Evolutionary conservation across 2,797 vertebrate species (phyloP).

Genomic region (Crypturellus tataupa): DNA sequence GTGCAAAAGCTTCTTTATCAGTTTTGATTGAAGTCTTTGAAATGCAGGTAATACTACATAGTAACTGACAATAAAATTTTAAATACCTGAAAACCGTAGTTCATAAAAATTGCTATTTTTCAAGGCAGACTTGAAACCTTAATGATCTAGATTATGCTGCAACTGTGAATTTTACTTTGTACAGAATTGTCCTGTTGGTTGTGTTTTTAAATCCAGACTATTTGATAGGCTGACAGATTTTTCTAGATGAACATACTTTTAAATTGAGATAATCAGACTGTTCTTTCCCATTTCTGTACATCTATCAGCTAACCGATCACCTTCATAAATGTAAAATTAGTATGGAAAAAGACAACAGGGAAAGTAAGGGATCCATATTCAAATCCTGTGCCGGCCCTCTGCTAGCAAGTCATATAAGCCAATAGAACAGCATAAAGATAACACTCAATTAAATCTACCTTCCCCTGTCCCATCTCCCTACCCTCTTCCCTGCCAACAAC

Average conservation of each 20-base stretch:
- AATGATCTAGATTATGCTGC: conserved; percentile 35
- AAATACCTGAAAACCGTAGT: conserved; percentile 73
- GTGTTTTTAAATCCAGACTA: neutral
- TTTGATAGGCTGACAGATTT: neutral
- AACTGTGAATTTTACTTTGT: conserved; percentile 15
- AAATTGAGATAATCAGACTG: conserved; percentile 16
- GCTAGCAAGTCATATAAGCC: conserved; percentile 26
- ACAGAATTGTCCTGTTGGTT: neutral
- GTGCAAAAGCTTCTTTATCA: conserved; percentile 13
- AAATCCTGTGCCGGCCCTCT: neutral
- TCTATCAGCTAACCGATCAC: conserved; percentile 3
- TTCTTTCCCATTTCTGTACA: neutral
- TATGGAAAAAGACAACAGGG: neutral
- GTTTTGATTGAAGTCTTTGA: conserved; percentile 29
- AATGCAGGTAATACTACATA: neutral
- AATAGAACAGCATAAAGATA: neutral
- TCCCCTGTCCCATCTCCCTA: neutral
- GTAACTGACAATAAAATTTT: conserved; percentile 71
- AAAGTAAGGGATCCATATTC: neutral
- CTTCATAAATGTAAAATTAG: conserved; percentile 46
- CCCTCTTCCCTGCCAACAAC: too few relatives aligned
- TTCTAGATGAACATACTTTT: conserved; percentile 10
- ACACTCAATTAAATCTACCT: neutral
- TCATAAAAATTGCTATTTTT: conserved; percentile 58
- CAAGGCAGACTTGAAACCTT: conserved; percentile 14